Conservation (phyloP, 2,797 vertebrate genomes). For the Podargus strigoides region DNA sequence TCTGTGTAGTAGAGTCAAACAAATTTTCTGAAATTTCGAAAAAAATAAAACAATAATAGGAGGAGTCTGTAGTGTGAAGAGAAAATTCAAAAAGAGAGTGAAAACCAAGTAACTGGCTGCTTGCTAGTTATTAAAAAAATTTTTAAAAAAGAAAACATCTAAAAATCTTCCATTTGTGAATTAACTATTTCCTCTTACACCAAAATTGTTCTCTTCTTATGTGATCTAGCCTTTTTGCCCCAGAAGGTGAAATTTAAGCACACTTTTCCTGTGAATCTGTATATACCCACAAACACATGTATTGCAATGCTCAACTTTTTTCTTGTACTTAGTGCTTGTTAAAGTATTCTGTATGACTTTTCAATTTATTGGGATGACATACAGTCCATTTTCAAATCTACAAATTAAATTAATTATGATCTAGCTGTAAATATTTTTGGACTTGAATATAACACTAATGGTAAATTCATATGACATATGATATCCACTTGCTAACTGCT, state of each 20-base stretch:
- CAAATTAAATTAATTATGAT: background rate
- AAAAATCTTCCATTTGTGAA: background rate
- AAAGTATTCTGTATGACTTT: background rate
- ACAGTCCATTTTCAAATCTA: background rate
- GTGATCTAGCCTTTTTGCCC: fast-evolving
- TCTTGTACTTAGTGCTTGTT: background rate
- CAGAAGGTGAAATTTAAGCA: background rate
- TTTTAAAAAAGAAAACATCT: fast-evolving
- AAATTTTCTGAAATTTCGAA: background rate
- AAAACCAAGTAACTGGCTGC: background rate
- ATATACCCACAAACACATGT: background rate
- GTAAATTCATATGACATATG: background rate
- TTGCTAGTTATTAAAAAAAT: background rate
- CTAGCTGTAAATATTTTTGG: background rate
- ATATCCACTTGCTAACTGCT: background rate
- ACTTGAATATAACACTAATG: background rate
- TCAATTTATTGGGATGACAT: background rate
- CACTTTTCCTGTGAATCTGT: background rate
- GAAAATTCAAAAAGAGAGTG: background rate
- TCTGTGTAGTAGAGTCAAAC: background rate
- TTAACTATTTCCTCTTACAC: background rate
- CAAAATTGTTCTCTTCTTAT: background rate
- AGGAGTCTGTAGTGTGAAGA: background rate
- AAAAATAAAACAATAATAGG: background rate
- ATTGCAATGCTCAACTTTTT: background rate